Evolutionary conservation across 2,888 invertebrate species (phyloP).

Genomic region (Microplitis deprimator): DNA sequence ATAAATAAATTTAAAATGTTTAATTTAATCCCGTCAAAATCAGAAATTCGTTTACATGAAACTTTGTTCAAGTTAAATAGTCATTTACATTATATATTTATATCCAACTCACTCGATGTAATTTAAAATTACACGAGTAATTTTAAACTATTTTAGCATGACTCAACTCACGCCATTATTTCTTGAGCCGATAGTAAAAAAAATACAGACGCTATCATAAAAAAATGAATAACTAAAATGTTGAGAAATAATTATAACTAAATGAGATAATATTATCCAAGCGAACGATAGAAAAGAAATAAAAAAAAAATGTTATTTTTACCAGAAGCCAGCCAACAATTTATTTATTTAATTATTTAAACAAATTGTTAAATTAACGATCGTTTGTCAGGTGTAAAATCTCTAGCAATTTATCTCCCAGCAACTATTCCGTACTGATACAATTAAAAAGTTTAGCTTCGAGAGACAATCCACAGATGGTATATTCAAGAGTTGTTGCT

Average conservation of each 20-base stretch:
- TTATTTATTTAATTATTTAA: background rate
- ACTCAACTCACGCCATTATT: background rate
- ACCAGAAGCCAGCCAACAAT: too few relatives aligned
- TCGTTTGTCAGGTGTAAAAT: background rate
- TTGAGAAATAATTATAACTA: too few relatives aligned
- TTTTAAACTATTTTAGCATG: background rate
- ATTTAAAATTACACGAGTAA: background rate
- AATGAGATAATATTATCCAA: too few relatives aligned
- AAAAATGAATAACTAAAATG: too few relatives aligned
- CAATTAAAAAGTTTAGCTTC: slow-evolving; percentile 49
- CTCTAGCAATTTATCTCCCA: slow-evolving; percentile 7
- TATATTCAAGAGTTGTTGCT: slow-evolving; percentile 4
- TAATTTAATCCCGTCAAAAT: background rate
- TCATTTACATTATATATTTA: background rate
- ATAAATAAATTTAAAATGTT: background rate
- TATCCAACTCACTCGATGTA: background rate
- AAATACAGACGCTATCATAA: background rate
- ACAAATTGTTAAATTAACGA: background rate
- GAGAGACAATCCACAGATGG: slow-evolving; percentile 18
- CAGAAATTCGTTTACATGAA: background rate
- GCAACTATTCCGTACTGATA: slow-evolving; percentile 31
- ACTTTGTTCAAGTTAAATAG: background rate
- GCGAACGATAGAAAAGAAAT: too few relatives aligned
- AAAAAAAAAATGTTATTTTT: too few relatives aligned
- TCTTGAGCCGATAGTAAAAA: background rate